phyloP scores from a whole-genome alignment of 2,797 vertebrate species.

The Myotis findleyi region DNA sequence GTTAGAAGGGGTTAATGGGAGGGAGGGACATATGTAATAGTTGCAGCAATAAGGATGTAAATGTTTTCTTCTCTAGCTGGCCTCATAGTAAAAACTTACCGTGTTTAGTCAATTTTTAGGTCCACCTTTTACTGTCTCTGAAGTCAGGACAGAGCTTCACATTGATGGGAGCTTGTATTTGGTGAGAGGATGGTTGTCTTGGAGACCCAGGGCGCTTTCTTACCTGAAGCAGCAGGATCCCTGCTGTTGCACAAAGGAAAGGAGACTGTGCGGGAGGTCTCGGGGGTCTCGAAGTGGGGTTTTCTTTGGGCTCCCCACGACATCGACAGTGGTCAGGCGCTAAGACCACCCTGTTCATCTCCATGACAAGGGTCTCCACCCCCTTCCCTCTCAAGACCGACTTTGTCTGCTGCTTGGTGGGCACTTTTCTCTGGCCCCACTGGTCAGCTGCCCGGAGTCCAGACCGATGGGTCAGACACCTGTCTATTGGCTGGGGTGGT shows the following conservation, averaged over 20 bases:
- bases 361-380: accelerated
- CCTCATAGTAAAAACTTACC: background rate
- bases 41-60: background rate
- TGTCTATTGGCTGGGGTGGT: accelerated
- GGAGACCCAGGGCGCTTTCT: background rate
- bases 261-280: background rate
- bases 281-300: background rate
- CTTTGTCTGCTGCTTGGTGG: background rate
- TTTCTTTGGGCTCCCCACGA: background rate
- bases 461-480: accelerated
- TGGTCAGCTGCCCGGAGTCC: background rate
- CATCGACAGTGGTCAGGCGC: background rate
- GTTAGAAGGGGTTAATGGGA: no score
- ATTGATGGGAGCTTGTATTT: background rate
- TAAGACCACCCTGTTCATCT: background rate
- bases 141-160: background rate
- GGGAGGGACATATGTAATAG: no score
- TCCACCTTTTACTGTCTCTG: background rate
- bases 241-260: background rate
- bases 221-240: background rate
- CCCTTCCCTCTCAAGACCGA: background rate
- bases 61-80: background rate
- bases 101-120: background rate
- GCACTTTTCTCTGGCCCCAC: accelerated
- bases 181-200: background rate